A percentile compares a stretch with the other conserved stretches of the same genome.
Conservation (phyloP, 2,888 invertebrate genomes). For the Pemphredon lugubris region DNA sequence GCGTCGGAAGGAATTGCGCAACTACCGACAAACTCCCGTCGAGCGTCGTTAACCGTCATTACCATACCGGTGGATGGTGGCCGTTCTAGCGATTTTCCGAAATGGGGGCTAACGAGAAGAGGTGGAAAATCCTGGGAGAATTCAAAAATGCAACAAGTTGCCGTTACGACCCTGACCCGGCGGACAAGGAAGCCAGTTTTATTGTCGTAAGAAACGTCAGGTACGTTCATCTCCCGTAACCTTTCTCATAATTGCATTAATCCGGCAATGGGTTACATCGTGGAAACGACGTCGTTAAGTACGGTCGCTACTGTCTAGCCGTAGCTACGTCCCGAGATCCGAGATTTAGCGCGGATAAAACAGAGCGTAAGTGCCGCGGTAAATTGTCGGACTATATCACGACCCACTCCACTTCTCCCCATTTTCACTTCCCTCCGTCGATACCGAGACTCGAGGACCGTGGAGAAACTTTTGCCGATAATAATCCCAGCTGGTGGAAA, state of each 20-base stretch:
- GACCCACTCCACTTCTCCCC: background rate
- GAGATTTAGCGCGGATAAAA: conserved; percentile 62
- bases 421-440: conserved; percentile 8
- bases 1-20: no score
- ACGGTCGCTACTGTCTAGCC: conserved; percentile 17
- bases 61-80: no score
- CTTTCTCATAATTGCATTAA: conserved; percentile 68
- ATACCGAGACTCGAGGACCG: conserved; percentile 12
- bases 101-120: no score
- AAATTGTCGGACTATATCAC: conserved; percentile 17
- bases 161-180: conserved; percentile 56
- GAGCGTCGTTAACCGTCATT: no score
- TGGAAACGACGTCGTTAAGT: conserved; percentile 63
- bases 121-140: no score
- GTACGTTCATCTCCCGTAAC: conserved; percentile 44
- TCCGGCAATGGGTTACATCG: conserved; percentile 52
- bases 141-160: conserved; percentile 67
- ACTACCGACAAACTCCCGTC: no score
- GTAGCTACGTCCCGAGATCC: conserved; percentile 42
- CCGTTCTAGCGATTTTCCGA: no score
- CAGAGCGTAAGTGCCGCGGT: conserved; percentile 48
- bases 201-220: conserved; percentile 29
- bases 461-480: no score
- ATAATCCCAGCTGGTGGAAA: no score
- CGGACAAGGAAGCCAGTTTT: conserved; percentile 35